These are phyloP conservation scores for Turdus rufiventris DNA, from an alignment of 2,113 vertebrate genomes.

Conservation along the genomic window DNA sequence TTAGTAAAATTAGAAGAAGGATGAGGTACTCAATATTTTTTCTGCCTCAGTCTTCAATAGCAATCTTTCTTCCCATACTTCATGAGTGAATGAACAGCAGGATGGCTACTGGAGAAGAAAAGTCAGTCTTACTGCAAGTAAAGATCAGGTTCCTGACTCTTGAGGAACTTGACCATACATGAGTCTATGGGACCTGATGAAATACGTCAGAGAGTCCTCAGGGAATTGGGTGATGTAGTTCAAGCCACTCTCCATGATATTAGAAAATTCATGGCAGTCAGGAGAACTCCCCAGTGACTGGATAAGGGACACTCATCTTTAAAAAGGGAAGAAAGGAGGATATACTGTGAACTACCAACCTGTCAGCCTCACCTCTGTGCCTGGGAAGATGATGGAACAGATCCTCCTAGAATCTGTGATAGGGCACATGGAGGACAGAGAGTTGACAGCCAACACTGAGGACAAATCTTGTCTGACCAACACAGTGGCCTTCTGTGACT, in stretches of 20 bases:
- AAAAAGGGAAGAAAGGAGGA: background rate
- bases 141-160: background rate
- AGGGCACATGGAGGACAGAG: background rate
- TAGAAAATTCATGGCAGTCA: background rate
- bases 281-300: background rate
- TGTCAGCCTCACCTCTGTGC: background rate
- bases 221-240: background rate
- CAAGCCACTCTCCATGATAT: background rate
- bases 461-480: background rate
- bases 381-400: background rate
- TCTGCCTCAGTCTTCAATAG: background rate
- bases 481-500: background rate
- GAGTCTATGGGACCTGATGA: background rate
- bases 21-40: background rate
- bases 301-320: background rate
- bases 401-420: background rate
- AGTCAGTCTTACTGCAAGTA: no score
- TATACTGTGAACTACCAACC: background rate
- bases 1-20: background rate
- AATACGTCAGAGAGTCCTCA: background rate
- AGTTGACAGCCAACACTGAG: background rate
- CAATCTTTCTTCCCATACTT: background rate
- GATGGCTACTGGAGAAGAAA: background rate
- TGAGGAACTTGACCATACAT: background rate
- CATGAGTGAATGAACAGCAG: background rate